Base-by-base conservation (phyloP, 2,113 vertebrate species). In the Mus spicilegus region DNA sequence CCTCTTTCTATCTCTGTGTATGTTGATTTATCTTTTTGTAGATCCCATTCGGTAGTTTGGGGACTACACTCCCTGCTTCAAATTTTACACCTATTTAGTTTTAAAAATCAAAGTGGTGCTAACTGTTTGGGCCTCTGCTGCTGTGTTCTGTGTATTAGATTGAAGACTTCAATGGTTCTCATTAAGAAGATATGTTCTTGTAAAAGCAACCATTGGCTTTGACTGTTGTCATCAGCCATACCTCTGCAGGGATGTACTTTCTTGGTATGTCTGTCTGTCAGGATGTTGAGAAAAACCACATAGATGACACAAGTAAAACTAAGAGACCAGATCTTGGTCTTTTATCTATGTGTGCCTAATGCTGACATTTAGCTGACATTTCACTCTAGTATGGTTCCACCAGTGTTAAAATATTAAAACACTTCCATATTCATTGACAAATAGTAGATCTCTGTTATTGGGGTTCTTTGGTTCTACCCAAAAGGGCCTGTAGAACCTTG, bases 41-140 rank as follows among this genome's bases (percentile, higher is more conserved):
- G 76, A 7, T 54, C 56, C 22, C 46, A 36, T 76, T 28, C 9
- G 26, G 20, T 85, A 24, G n/a, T 9, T 33, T 30, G 65, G 82
- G 24, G 61, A 14, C 20, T 14, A 36, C 86, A 42, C 51, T 91
- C 10, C 88, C n/a, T 91, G 42, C 56, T 90, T 84, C 65, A 87
- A 77, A 26, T 10, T 33, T 82, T 33, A 33, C 19, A 14, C 24
- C n/a, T n/a, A 26, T 91, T 96, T 78, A 75, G 39, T 46, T 78
- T 89, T 82, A 91, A 89, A 91, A 87, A 46, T 56, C 75, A 87
- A 85, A 96, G 36, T 75, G 22, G 28, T 81, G 17, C 30, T 80
- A 58, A 24, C 42, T 63, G 36, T 4, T 87, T 69, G 22, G 56
- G 24, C 11, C 67, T 65, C 65, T 58, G 17, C 9, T 56, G 42